phyloP scores from a whole-genome alignment of 2,797 vertebrate species.

The Fundulus diaphanus region DNA sequence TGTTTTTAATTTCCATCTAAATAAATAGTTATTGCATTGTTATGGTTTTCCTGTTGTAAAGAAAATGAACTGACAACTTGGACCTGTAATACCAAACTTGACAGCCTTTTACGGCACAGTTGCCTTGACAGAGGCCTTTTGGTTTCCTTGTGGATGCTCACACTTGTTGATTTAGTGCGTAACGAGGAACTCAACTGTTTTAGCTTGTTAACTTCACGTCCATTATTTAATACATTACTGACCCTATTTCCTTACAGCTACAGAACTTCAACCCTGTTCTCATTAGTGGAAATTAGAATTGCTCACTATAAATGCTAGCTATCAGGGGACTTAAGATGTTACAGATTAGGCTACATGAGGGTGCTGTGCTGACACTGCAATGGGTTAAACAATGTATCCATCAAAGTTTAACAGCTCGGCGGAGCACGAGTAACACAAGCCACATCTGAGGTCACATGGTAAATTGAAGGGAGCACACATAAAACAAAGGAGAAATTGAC shows the following conservation, averaged over 20 bases:
- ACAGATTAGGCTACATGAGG: slow-evolving; percentile 34
- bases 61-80: background rate
- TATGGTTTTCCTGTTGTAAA: background rate
- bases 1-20: background rate
- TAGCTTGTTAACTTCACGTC: slow-evolving; percentile 1
- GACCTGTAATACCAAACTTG: background rate
- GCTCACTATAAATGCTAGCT: slow-evolving; percentile 64
- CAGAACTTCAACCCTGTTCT: slow-evolving; percentile 14
- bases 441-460: slow-evolving; percentile 15
- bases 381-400: slow-evolving; percentile 48
- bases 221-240: background rate
- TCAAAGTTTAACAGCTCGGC: slow-evolving; percentile 53
- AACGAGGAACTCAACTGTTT: background rate
- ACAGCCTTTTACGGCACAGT: background rate
- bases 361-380: slow-evolving; percentile 18
- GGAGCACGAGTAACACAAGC: slow-evolving; percentile 39
- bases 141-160: too few species aligned
- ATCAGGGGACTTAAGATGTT: slow-evolving; percentile 43
- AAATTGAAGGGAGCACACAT: background rate
- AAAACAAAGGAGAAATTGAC: background rate
- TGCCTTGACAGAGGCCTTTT: background rate
- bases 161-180: background rate
- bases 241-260: slow-evolving; percentile 26
- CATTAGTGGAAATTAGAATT: slow-evolving; percentile 41
- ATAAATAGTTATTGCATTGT: background rate